Conservation (phyloP, 2,797 vertebrate genomes). For the Nyctalus aviator region DNA sequence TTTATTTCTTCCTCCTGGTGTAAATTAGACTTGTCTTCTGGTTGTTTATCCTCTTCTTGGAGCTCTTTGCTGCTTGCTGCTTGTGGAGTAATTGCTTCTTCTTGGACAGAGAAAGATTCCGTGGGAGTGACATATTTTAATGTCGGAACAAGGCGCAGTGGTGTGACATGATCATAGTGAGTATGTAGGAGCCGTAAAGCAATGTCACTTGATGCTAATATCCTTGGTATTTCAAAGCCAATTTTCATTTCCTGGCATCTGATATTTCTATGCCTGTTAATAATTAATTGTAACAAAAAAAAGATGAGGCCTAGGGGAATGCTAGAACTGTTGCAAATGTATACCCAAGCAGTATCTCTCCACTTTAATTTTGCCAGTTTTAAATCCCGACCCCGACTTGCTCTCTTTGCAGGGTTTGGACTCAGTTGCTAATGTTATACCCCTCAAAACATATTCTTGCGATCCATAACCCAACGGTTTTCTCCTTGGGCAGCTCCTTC, state of each 20-base stretch:
- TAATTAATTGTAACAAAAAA: neutral
- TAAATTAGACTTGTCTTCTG: neutral
- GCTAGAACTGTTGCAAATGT: neutral
- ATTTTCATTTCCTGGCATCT: constrained; percentile 86
- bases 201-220: constrained; percentile 88
- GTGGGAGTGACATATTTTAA: neutral
- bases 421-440: neutral
- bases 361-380: neutral
- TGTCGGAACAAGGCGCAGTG: constrained; percentile 74
- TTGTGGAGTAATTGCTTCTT: neutral
- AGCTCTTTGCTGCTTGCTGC: constrained; percentile 37
- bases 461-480: neutral
- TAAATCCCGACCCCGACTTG: neutral
- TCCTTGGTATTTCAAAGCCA: constrained; percentile 92
- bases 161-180: constrained; percentile 92
- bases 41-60: constrained; percentile 1
- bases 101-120: neutral
- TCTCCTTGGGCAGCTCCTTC: neutral
- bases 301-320: neutral
- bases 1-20: constrained; percentile 78
- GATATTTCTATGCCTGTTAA: constrained; percentile 89
- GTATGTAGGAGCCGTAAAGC: constrained; percentile 93
- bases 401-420: neutral
- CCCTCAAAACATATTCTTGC: neutral
- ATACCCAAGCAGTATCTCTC: neutral